Evolutionary conservation across 1,140 invertebrate genomes (phyloP), one percentile per base, ranked within the genome.

Genomic region (Conopomorpha cramerella): DNA sequence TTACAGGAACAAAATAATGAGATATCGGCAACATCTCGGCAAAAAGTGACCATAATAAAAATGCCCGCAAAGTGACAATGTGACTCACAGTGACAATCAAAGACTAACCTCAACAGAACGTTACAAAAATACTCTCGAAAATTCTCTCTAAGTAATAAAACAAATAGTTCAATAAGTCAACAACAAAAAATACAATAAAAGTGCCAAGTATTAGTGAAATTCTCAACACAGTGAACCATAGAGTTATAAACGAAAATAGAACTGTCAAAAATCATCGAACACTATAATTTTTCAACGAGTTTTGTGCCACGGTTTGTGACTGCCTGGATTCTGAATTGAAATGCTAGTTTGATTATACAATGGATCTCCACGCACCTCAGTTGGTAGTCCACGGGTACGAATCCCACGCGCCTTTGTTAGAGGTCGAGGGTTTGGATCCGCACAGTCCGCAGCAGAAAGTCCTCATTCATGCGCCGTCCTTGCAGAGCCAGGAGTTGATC

Each of bases 401-500:
- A 28, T 55, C 60, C 6, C 70, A 74, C 36, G 67, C 70, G 3
- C 65, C 70, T 0, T 35, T 74, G 18, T 25, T 74, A 45, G 70
- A 74, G 33, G 70, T 74, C 1, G 70, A 74, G 32, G 70, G 65
- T 13, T 31, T 74, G 36, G 70, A 74, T 34, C 64, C 68, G 33
- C 66, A 74, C 18, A 74, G 66, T 39, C 70, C 70, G 25, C 70
- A 74, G 43, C 70, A 74, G 41, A 74, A 74, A 37, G 67, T 74
- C 14, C 45, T 74, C 4, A 72, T 70, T 3, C 70, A 74, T 34
- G 65, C 65, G 1, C 65, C 65, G 0, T 61, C 62, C 0, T 29
- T 76, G 19, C 67, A 72, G 26, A 55, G 55, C 35, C 67, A 72
- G 46, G 70, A 76, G 36, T 16, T 76, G 40, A 70, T 76, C 11